Evolutionary conservation across 2,888 invertebrate genomes (phyloP).

Genomic region (Nebria brevicollis): DNA sequence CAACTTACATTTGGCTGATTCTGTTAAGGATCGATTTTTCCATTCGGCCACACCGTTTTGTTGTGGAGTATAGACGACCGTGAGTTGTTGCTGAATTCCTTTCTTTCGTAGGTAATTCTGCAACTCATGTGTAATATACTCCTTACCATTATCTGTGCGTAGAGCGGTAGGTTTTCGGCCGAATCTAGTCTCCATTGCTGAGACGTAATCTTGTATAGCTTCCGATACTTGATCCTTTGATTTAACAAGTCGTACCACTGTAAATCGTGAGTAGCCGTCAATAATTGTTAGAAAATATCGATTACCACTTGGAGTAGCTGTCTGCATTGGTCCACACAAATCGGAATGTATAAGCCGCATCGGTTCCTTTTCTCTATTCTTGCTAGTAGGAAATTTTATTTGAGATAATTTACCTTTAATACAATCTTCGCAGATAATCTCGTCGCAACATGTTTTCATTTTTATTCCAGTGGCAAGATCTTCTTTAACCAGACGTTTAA

Average conservation of each 20-base stretch:
- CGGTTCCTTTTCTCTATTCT: not conserved
- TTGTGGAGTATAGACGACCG: too few species aligned
- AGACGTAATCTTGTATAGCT: constrained; percentile 6
- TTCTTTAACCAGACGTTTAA: too few species aligned
- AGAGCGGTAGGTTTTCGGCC: not conserved
- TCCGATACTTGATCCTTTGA: constrained; percentile 8
- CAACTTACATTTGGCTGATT: not conserved
- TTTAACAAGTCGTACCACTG: constrained; percentile 9
- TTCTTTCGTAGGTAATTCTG: too few species aligned
- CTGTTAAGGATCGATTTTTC: too few species aligned
- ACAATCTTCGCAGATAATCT: not conserved
- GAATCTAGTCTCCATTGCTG: constrained; percentile 8
- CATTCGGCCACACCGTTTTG: too few species aligned
- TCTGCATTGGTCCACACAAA: not conserved
- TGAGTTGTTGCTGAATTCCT: too few species aligned
- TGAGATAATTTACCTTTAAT: constrained; percentile 18
- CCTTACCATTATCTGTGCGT: not conserved
- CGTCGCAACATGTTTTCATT: too few species aligned
- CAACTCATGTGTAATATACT: too few species aligned
- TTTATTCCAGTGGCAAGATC: too few species aligned
- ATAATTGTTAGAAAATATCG: not conserved
- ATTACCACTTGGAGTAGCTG: not conserved
- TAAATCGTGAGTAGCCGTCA: not conserved
- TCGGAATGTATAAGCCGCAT: constrained; percentile 6
- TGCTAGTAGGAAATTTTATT: not conserved